phyloP scores from a whole-genome alignment of 1,140 invertebrate genomes.

The Anastrepha ludens region DNA sequence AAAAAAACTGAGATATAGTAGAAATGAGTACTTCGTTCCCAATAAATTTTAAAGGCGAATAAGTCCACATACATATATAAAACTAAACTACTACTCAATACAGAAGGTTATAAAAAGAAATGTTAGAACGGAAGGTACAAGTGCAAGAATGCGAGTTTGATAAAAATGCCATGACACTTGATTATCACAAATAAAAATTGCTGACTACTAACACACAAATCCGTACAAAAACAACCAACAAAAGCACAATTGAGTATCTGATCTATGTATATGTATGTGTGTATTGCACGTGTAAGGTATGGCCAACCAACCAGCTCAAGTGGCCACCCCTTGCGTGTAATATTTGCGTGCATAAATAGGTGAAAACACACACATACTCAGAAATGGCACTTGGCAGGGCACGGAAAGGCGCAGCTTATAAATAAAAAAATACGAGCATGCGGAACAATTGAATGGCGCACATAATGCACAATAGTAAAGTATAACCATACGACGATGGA shows the following conservation, averaged over 20 bases:
- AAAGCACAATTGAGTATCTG: neutral
- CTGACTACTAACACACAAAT: neutral
- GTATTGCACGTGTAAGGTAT: neutral
- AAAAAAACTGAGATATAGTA: neutral
- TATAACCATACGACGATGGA: neutral
- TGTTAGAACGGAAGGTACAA: neutral
- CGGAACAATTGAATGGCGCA: neutral
- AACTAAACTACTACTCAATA: neutral
- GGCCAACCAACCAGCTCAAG: neutral
- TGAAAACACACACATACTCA: neutral
- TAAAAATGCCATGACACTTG: constrained; percentile 11
- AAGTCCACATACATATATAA: neutral
- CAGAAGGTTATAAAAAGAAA: neutral
- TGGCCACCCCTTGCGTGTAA: neutral
- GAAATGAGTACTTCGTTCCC: neutral
- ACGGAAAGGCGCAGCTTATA: neutral
- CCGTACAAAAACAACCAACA: neutral
- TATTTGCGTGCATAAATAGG: too few species aligned
- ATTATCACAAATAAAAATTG: neutral
- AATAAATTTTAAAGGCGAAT: constrained; percentile 27
- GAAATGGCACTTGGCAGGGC: neutral
- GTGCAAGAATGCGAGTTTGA: constrained; percentile 24
- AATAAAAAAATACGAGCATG: neutral
- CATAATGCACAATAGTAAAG: neutral
- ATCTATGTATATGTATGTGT: neutral